Percentiles rank a stretch among this genome's conserved stretches.
phyloP scores from a whole-genome alignment of 30 jellyfish, hydroid and myxozoan genomes.

The Aurelia aurita complex sp. Pacific region DNA sequence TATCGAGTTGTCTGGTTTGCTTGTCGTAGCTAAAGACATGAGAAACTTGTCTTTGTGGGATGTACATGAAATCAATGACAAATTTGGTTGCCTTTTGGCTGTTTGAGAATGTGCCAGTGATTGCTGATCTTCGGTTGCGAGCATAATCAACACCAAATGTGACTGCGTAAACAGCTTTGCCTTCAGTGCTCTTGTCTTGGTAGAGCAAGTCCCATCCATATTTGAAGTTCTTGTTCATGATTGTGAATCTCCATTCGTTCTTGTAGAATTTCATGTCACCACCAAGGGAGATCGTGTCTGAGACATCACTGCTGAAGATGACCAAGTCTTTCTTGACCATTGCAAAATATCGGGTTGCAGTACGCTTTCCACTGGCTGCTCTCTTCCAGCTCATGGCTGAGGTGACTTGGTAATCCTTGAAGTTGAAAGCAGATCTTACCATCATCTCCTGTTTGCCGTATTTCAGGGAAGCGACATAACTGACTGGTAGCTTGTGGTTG shows the following conservation, averaged over 20 bases:
- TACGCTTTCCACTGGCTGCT: constrained; percentile 53
- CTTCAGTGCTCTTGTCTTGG: constrained; percentile 63
- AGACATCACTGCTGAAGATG: constrained; percentile 59
- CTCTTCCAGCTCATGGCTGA: constrained; percentile 57
- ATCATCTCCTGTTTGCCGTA: constrained; percentile 48
- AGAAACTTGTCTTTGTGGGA: constrained; percentile 73
- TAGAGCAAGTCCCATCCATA: constrained; percentile 92
- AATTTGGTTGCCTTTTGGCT: constrained; percentile 61
- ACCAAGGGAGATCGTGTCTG: constrained; percentile 45
- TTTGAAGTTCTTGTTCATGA: constrained; percentile 69
- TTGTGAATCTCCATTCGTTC: constrained; percentile 47
- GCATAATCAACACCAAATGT: constrained; percentile 83
- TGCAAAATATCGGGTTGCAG: constrained; percentile 32
- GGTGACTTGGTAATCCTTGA: constrained; percentile 54
- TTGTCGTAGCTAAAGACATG: constrained; percentile 81
- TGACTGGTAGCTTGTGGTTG: constrained; percentile 70
- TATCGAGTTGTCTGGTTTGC: constrained; percentile 64
- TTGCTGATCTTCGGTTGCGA: constrained; percentile 64
- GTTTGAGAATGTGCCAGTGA: constrained; percentile 67
- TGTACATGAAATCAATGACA: constrained; percentile 69
- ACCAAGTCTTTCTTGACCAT: constrained; percentile 33
- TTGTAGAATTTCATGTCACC: constrained; percentile 59
- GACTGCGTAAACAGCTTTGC: constrained; percentile 61
- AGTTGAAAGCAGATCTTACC: constrained; percentile 17
- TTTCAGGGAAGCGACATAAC: constrained; percentile 45